A percentile compares a stretch with the other conserved stretches of the same genome.
These are phyloP conservation scores for Sanderia malayensis DNA, from an alignment of 30 jellyfish, hydroid and myxozoan species.

Conservation along the genomic window DNA sequence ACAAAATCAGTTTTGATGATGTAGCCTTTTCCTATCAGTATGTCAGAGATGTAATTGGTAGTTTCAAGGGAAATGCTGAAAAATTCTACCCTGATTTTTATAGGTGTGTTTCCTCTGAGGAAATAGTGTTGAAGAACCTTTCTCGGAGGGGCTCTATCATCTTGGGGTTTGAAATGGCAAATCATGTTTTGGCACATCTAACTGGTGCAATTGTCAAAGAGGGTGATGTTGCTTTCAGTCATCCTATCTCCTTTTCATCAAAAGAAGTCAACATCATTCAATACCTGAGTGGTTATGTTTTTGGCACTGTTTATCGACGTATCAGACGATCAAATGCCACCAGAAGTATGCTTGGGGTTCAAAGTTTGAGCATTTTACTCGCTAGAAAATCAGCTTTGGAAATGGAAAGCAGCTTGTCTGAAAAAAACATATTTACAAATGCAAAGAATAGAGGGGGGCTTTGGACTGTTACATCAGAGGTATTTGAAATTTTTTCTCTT, in stretches of 20 bases:
- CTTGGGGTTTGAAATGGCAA: conserved; percentile 59
- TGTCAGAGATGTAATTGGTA: conserved; percentile 28
- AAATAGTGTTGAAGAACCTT: conserved; percentile 26
- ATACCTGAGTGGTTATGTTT: conserved; percentile 37
- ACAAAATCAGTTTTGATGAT: conserved; percentile 28
- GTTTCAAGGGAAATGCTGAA: conserved; percentile 40
- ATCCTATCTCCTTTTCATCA: not conserved
- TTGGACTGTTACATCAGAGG: conserved; percentile 37
- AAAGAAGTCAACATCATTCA: conserved; percentile 10
- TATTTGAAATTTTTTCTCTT: conserved; percentile 12
- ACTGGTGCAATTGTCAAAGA: conserved; percentile 45
- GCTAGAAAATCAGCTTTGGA: conserved; percentile 28
- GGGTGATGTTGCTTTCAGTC: not conserved
- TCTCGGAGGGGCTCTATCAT: conserved; percentile 38
- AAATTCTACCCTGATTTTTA: conserved; percentile 46
- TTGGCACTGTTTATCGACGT: conserved; percentile 38
- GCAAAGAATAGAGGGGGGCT: conserved; percentile 44
- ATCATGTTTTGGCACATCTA: conserved; percentile 60
- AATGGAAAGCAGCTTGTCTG: conserved; percentile 7
- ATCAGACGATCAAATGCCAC: conserved; percentile 5
- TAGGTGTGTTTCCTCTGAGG: conserved; percentile 37
- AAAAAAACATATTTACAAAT: not conserved
- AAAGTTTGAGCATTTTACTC: conserved; percentile 26
- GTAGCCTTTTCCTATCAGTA: conserved; percentile 25
- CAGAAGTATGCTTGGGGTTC: conserved; percentile 4